phyloP scores from a whole-genome alignment of 2,113 vertebrate species.

The Crotophaga sulcirostris region DNA sequence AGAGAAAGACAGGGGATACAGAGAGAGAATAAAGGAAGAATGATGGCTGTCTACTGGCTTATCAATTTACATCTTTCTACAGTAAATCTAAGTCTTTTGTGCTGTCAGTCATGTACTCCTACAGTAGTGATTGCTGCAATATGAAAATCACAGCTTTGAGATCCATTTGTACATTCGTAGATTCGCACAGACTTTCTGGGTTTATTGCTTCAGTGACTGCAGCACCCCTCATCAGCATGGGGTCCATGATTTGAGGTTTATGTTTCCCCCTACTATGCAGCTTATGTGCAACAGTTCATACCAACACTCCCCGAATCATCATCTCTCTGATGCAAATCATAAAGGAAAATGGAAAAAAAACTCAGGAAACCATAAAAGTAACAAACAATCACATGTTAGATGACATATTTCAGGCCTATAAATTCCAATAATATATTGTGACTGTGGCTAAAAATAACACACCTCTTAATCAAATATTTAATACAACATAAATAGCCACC shows the following conservation, averaged over 20 bases:
- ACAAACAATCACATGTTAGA: background rate
- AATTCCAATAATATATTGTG: background rate
- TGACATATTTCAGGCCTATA: constrained; percentile 1
- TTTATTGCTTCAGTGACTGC: background rate
- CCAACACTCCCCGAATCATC: background rate
- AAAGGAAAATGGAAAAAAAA: background rate
- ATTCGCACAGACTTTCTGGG: background rate
- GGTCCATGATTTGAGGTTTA: background rate
- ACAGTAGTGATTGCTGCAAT: background rate
- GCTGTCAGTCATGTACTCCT: constrained; percentile 47
- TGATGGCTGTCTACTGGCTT: constrained; percentile 38
- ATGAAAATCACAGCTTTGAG: constrained; percentile 11
- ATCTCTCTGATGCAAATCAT: background rate
- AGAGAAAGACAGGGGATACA: constrained; percentile 12
- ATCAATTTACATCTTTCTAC: constrained; percentile 61
- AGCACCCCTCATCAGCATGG: background rate
- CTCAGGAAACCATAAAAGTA: constrained; percentile 10
- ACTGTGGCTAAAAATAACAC: constrained; percentile 16
- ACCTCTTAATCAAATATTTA: constrained; percentile 33
- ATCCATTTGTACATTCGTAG: background rate
- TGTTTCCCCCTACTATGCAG: background rate
- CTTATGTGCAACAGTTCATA: background rate
- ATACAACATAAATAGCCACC: background rate
- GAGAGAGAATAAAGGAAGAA: constrained; percentile 36
- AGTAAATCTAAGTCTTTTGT: constrained; percentile 34